These are phyloP conservation scores for Steatornis caripensis DNA, from an alignment of 2,113 vertebrate species.

Conservation along the genomic window DNA sequence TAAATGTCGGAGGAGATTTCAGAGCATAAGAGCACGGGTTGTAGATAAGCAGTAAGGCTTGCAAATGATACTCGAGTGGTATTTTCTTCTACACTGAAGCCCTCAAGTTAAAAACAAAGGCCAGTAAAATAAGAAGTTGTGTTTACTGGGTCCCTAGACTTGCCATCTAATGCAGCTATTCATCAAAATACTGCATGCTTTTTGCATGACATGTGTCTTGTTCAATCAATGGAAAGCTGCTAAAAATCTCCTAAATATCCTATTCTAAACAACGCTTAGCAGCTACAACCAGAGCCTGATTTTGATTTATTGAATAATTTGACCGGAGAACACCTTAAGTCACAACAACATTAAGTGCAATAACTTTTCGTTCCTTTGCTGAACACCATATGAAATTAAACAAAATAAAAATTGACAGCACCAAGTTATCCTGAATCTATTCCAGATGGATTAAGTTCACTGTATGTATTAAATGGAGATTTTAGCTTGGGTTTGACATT, in stretches of 20 bases:
- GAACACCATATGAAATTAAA: conserved; percentile 61
- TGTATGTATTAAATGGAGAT: background rate
- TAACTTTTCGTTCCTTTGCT: conserved; percentile 68
- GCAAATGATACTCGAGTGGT: background rate
- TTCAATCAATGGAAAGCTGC: conserved; percentile 51
- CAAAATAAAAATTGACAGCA: conserved; percentile 74
- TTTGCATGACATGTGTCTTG: conserved; percentile 24
- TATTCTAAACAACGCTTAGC: conserved; percentile 37
- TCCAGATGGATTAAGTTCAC: conserved; percentile 66
- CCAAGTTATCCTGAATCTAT: conserved; percentile 57
- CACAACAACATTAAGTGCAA: conserved; percentile 63
- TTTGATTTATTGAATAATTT: conserved; percentile 74
- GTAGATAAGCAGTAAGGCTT: background rate
- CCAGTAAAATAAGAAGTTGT: background rate
- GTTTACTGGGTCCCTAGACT: conserved; percentile 38
- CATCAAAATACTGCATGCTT: conserved; percentile 63
- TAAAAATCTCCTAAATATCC: conserved; percentile 48
- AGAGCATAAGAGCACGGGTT: background rate
- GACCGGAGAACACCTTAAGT: conserved; percentile 61
- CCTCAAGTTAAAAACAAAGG: background rate
- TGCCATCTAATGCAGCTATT: conserved; percentile 69
- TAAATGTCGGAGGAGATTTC: background rate
- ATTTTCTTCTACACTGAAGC: background rate
- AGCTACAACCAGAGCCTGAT: conserved; percentile 38
- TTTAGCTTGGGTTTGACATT: conserved; percentile 48